Conservation (phyloP, 1,140 invertebrate genomes). For the Penaeus indicus region DNA sequence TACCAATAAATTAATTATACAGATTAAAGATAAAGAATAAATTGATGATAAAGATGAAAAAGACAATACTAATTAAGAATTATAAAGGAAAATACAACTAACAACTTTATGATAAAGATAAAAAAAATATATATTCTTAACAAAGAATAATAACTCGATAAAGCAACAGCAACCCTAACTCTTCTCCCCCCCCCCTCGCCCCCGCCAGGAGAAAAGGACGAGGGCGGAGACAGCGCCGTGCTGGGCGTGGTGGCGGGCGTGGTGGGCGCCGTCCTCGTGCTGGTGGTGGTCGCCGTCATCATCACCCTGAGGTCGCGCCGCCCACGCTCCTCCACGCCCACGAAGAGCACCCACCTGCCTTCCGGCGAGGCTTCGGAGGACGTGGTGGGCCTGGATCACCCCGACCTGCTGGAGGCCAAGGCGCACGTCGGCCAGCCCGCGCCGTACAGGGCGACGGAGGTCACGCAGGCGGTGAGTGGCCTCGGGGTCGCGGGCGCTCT, state of each 20-base stretch:
- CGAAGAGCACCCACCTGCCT: conserved; percentile 32
- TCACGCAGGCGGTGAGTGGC: conserved; percentile 54
- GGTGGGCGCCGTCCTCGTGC: conserved; percentile 42
- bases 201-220: conserved; percentile 42
- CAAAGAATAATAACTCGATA: no score
- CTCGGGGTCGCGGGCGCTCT: neutral
- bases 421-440: conserved; percentile 14
- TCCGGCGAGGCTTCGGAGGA: conserved; percentile 32
- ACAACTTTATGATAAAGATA: no score
- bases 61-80: no score
- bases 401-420: conserved; percentile 48
- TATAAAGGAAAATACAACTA: no score
- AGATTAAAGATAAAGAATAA: no score
- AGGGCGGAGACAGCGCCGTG: conserved; percentile 26
- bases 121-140: no score
- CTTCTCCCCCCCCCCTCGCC: neutral
- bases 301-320: conserved; percentile 46
- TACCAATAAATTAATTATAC: no score
- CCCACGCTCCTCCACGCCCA: conserved; percentile 29
- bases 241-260: conserved; percentile 50
- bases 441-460: conserved; percentile 39
- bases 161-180: neutral
- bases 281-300: conserved; percentile 45
- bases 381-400: conserved; percentile 36
- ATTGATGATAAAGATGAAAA: no score